Evolutionary conservation across 2,797 vertebrate species (phyloP).

Genomic region (Girardinus metallicus): DNA sequence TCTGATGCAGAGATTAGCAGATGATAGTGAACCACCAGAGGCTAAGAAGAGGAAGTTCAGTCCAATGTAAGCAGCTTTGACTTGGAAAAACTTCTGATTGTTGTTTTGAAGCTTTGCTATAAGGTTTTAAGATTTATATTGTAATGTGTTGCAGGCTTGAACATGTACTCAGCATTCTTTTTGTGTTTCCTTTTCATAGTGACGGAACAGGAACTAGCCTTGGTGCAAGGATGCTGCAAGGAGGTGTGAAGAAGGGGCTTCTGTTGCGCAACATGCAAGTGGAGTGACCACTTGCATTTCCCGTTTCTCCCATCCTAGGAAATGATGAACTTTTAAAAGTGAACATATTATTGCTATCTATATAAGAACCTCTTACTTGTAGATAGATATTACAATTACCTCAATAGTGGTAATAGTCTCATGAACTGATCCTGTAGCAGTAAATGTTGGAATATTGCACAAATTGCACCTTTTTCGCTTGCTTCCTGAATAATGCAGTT

Average conservation of each 20-base stretch:
- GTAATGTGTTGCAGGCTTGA: neutral
- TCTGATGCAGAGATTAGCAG: slow-evolving; percentile 73
- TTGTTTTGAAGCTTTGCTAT: neutral
- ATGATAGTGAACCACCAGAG: slow-evolving; percentile 82
- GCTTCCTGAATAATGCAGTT: slow-evolving; percentile 64
- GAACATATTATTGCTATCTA: slow-evolving; percentile 37
- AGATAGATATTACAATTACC: slow-evolving; percentile 63
- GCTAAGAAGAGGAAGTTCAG: slow-evolving; percentile 86
- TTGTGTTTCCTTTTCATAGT: slow-evolving; percentile 43
- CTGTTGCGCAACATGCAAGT: slow-evolving; percentile 75
- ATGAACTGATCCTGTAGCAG: slow-evolving; percentile 68
- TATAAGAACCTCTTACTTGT: slow-evolving; percentile 43
- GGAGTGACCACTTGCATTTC: slow-evolving; percentile 58
- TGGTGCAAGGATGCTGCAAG: slow-evolving; percentile 77
- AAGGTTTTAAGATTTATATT: neutral
- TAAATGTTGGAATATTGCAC: slow-evolving; percentile 70
- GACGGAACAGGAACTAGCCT: slow-evolving; percentile 72
- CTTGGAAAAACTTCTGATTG: neutral
- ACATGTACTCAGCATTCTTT: neutral
- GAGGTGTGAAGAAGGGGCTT: slow-evolving; percentile 76
- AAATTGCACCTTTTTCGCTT: slow-evolving; percentile 75
- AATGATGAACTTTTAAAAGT: slow-evolving; percentile 43
- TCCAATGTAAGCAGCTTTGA: slow-evolving; percentile 73
- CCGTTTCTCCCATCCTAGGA: slow-evolving; percentile 11
- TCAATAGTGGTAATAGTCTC: slow-evolving; percentile 54